A percentile compares a stretch with the other conserved stretches of the same genome.
phyloP scores from a whole-genome alignment of 2,797 vertebrate genomes.

The Chlorospingus semifuscus region DNA sequence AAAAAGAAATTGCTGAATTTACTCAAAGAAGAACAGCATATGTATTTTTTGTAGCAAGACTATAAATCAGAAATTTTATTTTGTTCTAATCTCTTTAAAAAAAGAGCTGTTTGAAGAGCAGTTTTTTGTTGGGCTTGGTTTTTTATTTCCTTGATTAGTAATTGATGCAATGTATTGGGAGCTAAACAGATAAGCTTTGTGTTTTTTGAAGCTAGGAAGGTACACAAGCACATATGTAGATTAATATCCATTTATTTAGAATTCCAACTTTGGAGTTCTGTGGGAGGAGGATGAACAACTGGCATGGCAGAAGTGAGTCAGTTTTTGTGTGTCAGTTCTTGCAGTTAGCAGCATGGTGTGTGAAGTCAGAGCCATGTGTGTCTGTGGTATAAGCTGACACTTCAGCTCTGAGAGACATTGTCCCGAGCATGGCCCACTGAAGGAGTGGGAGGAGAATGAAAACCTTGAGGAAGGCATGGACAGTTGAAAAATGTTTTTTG shows the following conservation, averaged over 20 bases:
- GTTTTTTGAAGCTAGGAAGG: background rate
- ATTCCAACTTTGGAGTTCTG: background rate
- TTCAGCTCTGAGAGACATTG: background rate
- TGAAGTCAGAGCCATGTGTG: background rate
- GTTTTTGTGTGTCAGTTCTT: background rate
- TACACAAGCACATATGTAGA: rapidly evolving
- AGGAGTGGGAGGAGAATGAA: background rate
- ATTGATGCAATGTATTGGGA: background rate
- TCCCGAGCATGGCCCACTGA: background rate
- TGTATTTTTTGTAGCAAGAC: background rate
- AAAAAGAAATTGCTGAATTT: background rate
- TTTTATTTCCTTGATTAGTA: background rate
- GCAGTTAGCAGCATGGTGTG: background rate
- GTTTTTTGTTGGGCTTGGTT: background rate
- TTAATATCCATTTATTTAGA: background rate
- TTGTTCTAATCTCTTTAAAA: background rate
- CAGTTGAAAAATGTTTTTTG: background rate
- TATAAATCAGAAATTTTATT: background rate
- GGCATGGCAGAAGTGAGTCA: background rate
- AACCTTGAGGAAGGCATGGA: background rate
- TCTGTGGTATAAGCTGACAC: background rate
- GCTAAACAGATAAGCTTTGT: background rate
- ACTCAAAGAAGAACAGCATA: background rate
- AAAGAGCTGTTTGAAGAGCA: background rate
- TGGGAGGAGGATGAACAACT: background rate